Evolutionary conservation across 2,888 invertebrate genomes (phyloP), one percentile per base, ranked within the genome.

Genomic region (Seladonia tumulorum): DNA sequence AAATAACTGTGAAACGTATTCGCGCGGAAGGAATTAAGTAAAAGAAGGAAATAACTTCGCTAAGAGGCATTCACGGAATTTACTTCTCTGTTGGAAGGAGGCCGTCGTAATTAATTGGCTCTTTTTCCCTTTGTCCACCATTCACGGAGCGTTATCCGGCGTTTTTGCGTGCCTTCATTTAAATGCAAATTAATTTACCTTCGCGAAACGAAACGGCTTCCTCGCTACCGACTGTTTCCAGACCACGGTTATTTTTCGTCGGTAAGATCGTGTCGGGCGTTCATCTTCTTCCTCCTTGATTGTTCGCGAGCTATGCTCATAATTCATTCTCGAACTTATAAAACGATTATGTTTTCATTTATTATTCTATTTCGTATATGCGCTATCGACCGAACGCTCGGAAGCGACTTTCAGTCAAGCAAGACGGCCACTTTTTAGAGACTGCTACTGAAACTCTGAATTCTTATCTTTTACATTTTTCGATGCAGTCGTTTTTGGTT

Each of bases 161-260:
- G 68, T 79, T 86, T 84, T 80, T 86, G 83, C 80, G 79, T 74
- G 79, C 76, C 83, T 86, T 90, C 82, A 88, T 90, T 90, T 90
- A 90, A 91, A 90, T 90, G 91, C 91, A 90, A 90, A 90, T 90
- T 90, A 90, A 91, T 91, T 89, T 89, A 83, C 79, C 82, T 88
- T 76, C 78, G 66, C 79, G 83, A 87, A 86, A 87, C 87, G 81
- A 72, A 80, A 77, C 80, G 66, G 35, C 72, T 57, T 81, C 49
- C 74, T 74, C 47, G 42, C 8, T 63, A 53, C 53, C 72, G 70
- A 68, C 79, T 66, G 75, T 79, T 82, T 60, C 72, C 74, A 49
- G 70, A 49, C 72, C 70, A 25, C 71, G 76, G 79, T 86, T 85
- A 85, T 88, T 86, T 90, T 90, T 87, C 76, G 76, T 68, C 60